Percentiles rank a stretch among this genome's conserved stretches.
phyloP scores from a whole-genome alignment of 2,113 vertebrate species.

The Cynocephalus volans region DNA sequence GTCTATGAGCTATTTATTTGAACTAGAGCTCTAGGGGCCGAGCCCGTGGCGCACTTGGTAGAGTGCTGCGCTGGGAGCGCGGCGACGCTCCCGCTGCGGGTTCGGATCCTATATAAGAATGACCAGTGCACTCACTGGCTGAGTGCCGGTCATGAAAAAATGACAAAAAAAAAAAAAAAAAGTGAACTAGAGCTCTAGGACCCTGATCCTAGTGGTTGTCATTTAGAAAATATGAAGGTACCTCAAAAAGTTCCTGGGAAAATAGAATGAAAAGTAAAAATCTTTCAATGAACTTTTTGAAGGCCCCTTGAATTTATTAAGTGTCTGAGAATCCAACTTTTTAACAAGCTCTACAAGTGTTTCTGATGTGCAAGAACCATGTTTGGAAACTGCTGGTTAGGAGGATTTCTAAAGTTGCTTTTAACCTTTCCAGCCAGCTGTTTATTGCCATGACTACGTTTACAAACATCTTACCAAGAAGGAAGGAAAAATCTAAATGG shows the following conservation, averaged over 20 bases:
- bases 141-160: too few relatives aligned
- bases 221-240: not conserved
- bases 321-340: constrained; percentile 55
- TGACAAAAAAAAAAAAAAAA: too few relatives aligned
- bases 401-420: constrained; percentile 77
- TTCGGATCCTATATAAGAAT: too few relatives aligned
- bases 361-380: constrained; percentile 48
- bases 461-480: constrained; percentile 75
- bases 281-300: too few relatives aligned
- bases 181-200: not conserved
- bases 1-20: not conserved
- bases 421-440: constrained; percentile 73
- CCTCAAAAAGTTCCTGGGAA: too few relatives aligned
- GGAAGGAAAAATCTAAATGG: constrained; percentile 70
- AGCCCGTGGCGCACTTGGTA: too few relatives aligned
- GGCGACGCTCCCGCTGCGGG: too few relatives aligned
- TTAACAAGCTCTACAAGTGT: constrained; percentile 38
- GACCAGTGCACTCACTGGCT: too few relatives aligned
- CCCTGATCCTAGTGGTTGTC: not conserved
- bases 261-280: too few relatives aligned
- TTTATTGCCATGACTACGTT: constrained; percentile 82
- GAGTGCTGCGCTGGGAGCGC: too few relatives aligned
- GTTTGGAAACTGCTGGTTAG: constrained; percentile 69
- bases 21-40: not conserved
- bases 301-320: not conserved